phyloP scores from a whole-genome alignment of 1,140 invertebrate genomes.

The Drosophila sulfurigaster region DNA sequence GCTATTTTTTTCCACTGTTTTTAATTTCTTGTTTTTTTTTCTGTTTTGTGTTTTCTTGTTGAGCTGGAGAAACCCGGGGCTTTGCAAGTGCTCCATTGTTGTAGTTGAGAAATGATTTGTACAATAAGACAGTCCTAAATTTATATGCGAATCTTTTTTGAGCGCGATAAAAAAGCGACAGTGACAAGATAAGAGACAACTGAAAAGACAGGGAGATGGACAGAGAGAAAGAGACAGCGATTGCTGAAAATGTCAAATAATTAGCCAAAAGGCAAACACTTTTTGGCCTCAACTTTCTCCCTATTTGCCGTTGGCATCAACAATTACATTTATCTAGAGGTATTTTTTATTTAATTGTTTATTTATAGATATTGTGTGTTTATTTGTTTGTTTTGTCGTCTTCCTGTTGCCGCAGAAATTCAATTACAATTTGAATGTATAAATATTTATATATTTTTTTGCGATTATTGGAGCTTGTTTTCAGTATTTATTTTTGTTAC shows the following conservation, averaged over 20 bases:
- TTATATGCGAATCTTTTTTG: constrained; percentile 63
- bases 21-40: constrained; percentile 15
- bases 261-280: constrained; percentile 53
- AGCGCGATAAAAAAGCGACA: constrained; percentile 22
- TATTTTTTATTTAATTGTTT: constrained; percentile 8
- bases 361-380: constrained; percentile 23
- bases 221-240: background rate
- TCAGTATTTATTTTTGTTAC: constrained; percentile 13
- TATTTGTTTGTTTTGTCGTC: constrained; percentile 26
- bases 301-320: constrained; percentile 2
- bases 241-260: constrained; percentile 58
- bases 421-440: constrained; percentile 57
- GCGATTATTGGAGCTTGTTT: background rate
- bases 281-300: constrained; percentile 59
- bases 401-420: constrained; percentile 55
- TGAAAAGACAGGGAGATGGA: background rate
- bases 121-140: constrained; percentile 52
- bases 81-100: constrained; percentile 63
- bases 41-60: constrained; percentile 2
- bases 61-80: constrained; percentile 40
- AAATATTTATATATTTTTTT: constrained; percentile 60
- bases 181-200: constrained; percentile 46
- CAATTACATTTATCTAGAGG: constrained; percentile 18
- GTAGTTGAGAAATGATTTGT: constrained; percentile 62
- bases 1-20: constrained; percentile 7